A percentile compares a stretch with the other conserved stretches of the same genome.
Evolutionary conservation across 92 coral and sea anemone genomes (phyloP).

Genomic region (Porites cylindrica): DNA sequence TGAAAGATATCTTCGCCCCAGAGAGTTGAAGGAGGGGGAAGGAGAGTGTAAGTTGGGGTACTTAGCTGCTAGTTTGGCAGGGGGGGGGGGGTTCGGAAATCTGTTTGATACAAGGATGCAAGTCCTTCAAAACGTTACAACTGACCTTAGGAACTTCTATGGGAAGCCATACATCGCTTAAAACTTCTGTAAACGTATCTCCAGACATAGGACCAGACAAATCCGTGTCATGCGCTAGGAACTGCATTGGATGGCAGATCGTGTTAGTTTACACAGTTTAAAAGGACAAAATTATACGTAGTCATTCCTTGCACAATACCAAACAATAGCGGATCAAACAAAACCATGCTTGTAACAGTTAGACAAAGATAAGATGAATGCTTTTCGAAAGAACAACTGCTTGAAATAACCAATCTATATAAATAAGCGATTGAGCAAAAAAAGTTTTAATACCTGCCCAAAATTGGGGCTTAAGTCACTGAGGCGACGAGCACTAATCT

Average conservation of each 20-base stretch:
- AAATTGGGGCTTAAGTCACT: slow-evolving; percentile 88
- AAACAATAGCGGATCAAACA: neutral
- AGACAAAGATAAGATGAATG: no score
- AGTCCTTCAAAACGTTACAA: slow-evolving; percentile 38
- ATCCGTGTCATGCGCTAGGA: slow-evolving; percentile 84
- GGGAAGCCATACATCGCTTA: slow-evolving; percentile 91
- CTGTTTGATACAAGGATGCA: neutral
- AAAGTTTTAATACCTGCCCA: slow-evolving; percentile 75
- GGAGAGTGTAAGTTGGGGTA: no score
- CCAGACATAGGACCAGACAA: slow-evolving; percentile 73
- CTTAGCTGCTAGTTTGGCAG: no score
- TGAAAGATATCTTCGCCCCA: no score
- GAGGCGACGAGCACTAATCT: slow-evolving; percentile 71
- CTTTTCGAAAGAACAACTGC: no score
- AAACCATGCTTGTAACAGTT: no score
- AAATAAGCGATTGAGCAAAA: neutral
- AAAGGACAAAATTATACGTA: no score
- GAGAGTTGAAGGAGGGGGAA: no score
- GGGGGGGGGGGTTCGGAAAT: no score
- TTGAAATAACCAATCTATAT: no score
- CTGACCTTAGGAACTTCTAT: slow-evolving; percentile 85
- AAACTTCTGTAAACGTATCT: slow-evolving; percentile 65
- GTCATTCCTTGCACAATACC: neutral
- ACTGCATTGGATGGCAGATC: slow-evolving; percentile 40
- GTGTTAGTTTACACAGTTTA: neutral